These are phyloP conservation scores for Chrysolina haemoptera DNA, from an alignment of 2,888 invertebrate species.

Conservation along the genomic window DNA sequence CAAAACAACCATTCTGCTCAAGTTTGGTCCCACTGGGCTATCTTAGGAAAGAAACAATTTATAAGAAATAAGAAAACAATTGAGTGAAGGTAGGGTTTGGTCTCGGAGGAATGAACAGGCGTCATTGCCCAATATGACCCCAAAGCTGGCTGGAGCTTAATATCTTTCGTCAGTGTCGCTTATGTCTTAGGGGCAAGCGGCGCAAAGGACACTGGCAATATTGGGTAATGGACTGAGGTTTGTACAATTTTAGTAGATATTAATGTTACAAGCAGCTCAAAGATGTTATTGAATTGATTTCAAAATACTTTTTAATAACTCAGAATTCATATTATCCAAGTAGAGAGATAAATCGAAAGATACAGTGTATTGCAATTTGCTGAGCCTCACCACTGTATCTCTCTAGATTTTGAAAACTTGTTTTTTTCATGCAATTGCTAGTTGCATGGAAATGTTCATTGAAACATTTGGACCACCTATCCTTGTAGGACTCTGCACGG, in stretches of 20 bases:
- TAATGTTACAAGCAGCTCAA: not conserved
- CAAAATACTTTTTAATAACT: not conserved
- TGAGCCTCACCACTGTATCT: too few species aligned
- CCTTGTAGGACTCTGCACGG: too few species aligned
- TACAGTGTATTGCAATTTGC: too few species aligned
- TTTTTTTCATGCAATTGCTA: too few species aligned
- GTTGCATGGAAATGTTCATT: too few species aligned
- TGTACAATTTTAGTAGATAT: not conserved
- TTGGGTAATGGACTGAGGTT: not conserved
- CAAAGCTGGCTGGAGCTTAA: constrained; percentile 46
- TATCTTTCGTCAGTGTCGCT: constrained; percentile 47
- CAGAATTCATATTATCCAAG: too few species aligned
- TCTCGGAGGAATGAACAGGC: constrained; percentile 59
- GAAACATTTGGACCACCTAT: too few species aligned
- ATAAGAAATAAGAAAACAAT: constrained; percentile 68
- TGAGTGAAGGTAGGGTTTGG: constrained; percentile 63
- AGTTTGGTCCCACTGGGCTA: constrained; percentile 60
- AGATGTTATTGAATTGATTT: not conserved
- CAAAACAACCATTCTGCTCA: constrained; percentile 64
- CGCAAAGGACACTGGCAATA: not conserved
- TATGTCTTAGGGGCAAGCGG: constrained; percentile 38
- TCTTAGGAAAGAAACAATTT: constrained; percentile 66
- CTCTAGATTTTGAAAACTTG: too few species aligned
- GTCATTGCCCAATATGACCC: constrained; percentile 58
- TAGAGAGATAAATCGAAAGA: too few species aligned